phyloP scores from a whole-genome alignment of 2,888 invertebrate species.

The Cephalotes varians region DNA sequence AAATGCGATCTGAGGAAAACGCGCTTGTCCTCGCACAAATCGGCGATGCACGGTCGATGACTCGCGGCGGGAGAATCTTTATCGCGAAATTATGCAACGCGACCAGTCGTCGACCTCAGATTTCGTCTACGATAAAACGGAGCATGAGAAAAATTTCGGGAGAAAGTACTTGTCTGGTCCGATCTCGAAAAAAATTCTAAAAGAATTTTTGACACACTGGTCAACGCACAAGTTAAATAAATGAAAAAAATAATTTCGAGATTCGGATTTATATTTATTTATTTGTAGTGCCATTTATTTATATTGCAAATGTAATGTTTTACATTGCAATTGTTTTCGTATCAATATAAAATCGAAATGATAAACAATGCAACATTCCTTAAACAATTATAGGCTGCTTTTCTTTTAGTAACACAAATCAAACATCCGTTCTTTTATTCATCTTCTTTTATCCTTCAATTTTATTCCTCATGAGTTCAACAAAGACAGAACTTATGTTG shows the following conservation, averaged over 20 bases:
- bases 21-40: slow-evolving; percentile 30
- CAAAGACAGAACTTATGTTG: too few species aligned
- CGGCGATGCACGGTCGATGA: slow-evolving; percentile 32
- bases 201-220: too few species aligned
- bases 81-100: slow-evolving; percentile 46
- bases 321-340: background rate
- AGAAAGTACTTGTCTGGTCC: background rate
- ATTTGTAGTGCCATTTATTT: too few species aligned
- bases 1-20: slow-evolving; percentile 33
- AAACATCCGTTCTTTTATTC: too few species aligned
- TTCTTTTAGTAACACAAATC: too few species aligned
- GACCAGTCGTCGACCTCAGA: slow-evolving; percentile 46
- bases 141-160: slow-evolving; percentile 27
- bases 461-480: too few species aligned
- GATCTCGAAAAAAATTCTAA: background rate
- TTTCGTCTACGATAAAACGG: slow-evolving; percentile 28
- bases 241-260: background rate
- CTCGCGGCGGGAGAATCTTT: slow-evolving; percentile 28
- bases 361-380: background rate
- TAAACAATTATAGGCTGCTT: background rate
- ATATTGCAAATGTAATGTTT: background rate
- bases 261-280: slow-evolving; percentile 5
- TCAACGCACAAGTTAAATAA: background rate
- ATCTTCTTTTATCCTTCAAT: too few species aligned
- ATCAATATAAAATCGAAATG: background rate